Percentiles rank a stretch among this genome's conserved stretches.
These are phyloP conservation scores for Nanorana parkeri DNA, from an alignment of 2,113 vertebrate species.

Conservation along the genomic window DNA sequence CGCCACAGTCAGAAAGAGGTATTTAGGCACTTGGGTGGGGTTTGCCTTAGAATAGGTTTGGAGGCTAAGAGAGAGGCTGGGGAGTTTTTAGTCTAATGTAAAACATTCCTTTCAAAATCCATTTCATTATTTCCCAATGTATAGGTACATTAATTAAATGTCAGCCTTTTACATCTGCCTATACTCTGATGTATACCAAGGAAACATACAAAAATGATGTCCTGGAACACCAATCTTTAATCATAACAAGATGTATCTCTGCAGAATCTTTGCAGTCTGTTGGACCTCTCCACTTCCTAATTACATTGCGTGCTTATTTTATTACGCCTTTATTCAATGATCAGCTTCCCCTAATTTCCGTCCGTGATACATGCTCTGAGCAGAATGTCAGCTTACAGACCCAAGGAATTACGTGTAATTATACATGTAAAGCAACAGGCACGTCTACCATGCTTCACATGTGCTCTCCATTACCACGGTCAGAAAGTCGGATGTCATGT, in stretches of 20 bases:
- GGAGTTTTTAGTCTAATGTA: too few relatives aligned
- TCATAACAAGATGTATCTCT: background rate
- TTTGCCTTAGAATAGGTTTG: too few relatives aligned
- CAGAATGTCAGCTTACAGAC: background rate
- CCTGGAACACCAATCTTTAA: too few relatives aligned
- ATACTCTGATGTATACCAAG: too few relatives aligned
- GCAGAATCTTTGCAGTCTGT: background rate
- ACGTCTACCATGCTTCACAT: background rate
- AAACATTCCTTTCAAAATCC: too few relatives aligned
- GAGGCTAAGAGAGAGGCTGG: too few relatives aligned
- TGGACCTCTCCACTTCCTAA: background rate
- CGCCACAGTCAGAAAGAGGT: too few relatives aligned
- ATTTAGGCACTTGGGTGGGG: too few relatives aligned
- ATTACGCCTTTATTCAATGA: slow-evolving; percentile 25
- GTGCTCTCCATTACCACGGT: slow-evolving; percentile 2
- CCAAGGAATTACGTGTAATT: slow-evolving; percentile 15
- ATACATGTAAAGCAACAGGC: background rate
- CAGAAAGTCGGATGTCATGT: background rate
- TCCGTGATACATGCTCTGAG: background rate
- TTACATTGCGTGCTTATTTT: slow-evolving; percentile 1
- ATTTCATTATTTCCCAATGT: too few relatives aligned
- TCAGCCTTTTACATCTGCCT: too few relatives aligned
- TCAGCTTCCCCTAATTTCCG: slow-evolving; percentile 5
- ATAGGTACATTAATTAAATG: too few relatives aligned
- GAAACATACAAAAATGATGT: too few relatives aligned